These are phyloP conservation scores for Brachypterus glaber DNA, from an alignment of 2,888 invertebrate species.

Conservation along the genomic window DNA sequence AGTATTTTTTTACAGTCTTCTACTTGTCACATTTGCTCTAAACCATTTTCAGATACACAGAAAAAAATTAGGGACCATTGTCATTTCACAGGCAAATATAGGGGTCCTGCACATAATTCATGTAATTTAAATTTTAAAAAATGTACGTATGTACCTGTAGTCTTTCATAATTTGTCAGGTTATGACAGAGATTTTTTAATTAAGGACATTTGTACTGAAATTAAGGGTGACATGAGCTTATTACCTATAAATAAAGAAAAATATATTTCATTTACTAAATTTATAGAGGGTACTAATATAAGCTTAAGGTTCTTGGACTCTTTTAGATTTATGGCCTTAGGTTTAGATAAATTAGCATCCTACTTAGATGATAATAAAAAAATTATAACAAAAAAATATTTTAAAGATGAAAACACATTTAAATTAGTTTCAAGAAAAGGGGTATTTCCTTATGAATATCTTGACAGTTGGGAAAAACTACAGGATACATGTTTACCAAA, in stretches of 20 bases:
- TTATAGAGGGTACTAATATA: conserved; percentile 13
- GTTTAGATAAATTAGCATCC: conserved; percentile 25
- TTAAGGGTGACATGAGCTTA: conserved; percentile 20
- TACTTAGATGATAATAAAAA: conserved; percentile 16
- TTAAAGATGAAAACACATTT: conserved; percentile 10
- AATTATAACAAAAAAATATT: conserved; percentile 7
- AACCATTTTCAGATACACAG: conserved; percentile 13
- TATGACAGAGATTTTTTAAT: conserved; percentile 30
- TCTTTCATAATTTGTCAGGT: conserved; percentile 29
- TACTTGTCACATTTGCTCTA: conserved; percentile 23
- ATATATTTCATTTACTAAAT: conserved; percentile 29
- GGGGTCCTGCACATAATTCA: conserved; percentile 24
- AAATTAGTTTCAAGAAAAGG: conserved; percentile 21
- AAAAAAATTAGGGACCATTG: conserved; percentile 25
- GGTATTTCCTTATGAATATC: conserved; percentile 30
- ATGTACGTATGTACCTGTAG: conserved; percentile 25
- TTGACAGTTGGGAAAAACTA: conserved; percentile 23
- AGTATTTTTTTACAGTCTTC: too few relatives aligned
- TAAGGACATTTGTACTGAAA: conserved; percentile 19
- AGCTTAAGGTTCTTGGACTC: conserved; percentile 25
- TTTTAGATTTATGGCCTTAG: conserved; percentile 27
- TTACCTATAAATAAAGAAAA: conserved; percentile 30
- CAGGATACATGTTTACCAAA: conserved; percentile 23
- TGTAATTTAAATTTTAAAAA: conserved; percentile 31
- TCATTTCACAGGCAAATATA: conserved; percentile 24